phyloP scores from a whole-genome alignment of 2,888 invertebrate species.

The Drosophila paramelanica region DNA sequence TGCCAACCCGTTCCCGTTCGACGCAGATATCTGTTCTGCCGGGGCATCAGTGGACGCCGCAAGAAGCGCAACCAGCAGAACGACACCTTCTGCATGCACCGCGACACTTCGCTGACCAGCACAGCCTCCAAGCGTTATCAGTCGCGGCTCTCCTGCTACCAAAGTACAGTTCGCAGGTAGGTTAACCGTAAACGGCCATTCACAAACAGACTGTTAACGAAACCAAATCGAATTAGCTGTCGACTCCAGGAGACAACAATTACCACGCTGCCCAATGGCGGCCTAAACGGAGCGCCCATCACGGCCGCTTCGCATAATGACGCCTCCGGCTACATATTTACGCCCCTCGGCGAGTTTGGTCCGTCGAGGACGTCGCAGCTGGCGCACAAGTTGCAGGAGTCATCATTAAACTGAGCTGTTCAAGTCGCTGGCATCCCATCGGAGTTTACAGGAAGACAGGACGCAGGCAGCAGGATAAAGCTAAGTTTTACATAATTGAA shows the following conservation, averaged over 20 bases:
- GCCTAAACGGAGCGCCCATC: conserved; percentile 43
- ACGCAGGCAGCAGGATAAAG: conserved; percentile 16
- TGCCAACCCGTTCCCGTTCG: conserved; percentile 4
- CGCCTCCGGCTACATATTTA: conserved; percentile 49
- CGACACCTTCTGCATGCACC: conserved; percentile 83
- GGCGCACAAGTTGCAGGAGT: conserved; percentile 53
- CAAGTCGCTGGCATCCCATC: conserved; percentile 15
- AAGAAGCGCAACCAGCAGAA: conserved; percentile 77
- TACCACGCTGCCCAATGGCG: conserved; percentile 78
- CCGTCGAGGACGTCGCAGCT: conserved; percentile 45
- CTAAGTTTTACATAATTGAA: conserved; percentile 23
- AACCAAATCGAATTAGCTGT: conserved; percentile 42
- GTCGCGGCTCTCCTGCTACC: conserved; percentile 83
- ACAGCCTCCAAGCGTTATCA: conserved; percentile 84
- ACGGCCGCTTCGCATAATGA: conserved; percentile 42
- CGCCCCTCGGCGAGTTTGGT: conserved; percentile 56
- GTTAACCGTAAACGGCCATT: conserved; percentile 12
- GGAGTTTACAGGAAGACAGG: conserved; percentile 67
- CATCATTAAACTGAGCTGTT: conserved; percentile 51
- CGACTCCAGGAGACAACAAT: conserved; percentile 83
- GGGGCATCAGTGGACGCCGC: conserved; percentile 75
- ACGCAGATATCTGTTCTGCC: conserved; percentile 83
- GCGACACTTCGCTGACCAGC: conserved; percentile 84
- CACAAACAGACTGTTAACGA: neutral
- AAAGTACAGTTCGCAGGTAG: conserved; percentile 84